These are phyloP conservation scores for Portunus trituberculatus DNA, from an alignment of 1,140 invertebrate species.

Conservation along the genomic window DNA sequence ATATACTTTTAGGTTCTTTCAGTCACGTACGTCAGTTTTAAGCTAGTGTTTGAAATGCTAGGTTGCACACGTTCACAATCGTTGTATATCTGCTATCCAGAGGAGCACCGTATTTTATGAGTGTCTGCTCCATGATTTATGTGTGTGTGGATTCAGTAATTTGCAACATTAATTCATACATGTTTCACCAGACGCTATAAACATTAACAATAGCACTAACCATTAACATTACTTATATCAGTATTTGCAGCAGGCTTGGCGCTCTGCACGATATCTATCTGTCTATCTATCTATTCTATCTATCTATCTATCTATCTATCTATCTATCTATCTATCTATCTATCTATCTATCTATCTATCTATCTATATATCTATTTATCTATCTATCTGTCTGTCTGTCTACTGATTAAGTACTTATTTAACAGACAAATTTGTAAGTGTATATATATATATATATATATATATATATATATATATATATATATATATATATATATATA, in stretches of 20 bases:
- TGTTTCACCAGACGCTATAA: background rate
- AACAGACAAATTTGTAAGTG: background rate
- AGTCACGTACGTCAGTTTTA: too few species aligned
- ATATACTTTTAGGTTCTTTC: too few species aligned
- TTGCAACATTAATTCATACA: too few species aligned
- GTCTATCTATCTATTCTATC: background rate
- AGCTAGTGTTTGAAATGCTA: too few species aligned
- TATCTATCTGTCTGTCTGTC: background rate
- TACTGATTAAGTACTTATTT: background rate
- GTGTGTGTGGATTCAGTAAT: too few species aligned
- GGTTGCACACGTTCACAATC: too few species aligned
- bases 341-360: background rate
- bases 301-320: background rate
- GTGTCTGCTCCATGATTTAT: too few species aligned
- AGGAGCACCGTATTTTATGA: too few species aligned
- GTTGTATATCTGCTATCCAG: too few species aligned
- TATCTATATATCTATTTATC: too few species aligned
- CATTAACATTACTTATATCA: background rate
- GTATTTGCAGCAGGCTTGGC: background rate
- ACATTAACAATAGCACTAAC: background rate
- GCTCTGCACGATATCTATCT: background rate
- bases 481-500: too few species aligned
- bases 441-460: constrained; percentile 27
- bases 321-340: too few species aligned
- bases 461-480: background rate